These are phyloP conservation scores for Amblyteles armatorius DNA, from an alignment of 2,888 invertebrate species.

Conservation along the genomic window DNA sequence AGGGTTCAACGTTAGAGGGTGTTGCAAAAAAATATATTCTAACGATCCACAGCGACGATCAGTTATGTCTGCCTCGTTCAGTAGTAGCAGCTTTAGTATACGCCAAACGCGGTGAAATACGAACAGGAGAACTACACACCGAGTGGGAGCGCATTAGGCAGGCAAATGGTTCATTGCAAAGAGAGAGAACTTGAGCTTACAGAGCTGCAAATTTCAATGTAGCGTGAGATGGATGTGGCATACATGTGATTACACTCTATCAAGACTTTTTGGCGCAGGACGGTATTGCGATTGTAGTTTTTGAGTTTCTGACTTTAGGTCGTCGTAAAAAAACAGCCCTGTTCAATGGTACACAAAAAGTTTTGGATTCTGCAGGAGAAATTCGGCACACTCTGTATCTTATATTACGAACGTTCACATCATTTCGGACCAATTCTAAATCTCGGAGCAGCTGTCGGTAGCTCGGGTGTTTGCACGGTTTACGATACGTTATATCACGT, in stretches of 20 bases:
- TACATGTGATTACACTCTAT: not conserved
- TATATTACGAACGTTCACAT: slow-evolving; percentile 31
- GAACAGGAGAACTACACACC: not conserved
- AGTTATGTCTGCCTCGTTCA: slow-evolving; percentile 13
- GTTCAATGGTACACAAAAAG: not conserved
- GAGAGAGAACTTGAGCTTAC: not conserved
- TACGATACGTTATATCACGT: not conserved
- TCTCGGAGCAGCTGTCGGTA: not conserved
- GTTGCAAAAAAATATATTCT: slow-evolving; percentile 12
- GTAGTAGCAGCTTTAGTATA: not conserved
- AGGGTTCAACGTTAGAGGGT: not conserved
- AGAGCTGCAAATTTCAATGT: not conserved
- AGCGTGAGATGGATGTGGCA: not conserved
- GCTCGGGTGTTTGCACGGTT: not conserved
- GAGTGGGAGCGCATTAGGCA: not conserved
- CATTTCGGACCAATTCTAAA: slow-evolving; percentile 36
- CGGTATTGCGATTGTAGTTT: not conserved
- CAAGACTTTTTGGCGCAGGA: not conserved
- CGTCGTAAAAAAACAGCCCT: too few relatives aligned
- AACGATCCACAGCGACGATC: slow-evolving; percentile 11
- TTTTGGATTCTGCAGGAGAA: not conserved
- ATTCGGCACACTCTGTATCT: slow-evolving; percentile 10
- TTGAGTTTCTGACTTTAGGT: not conserved
- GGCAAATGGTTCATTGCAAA: not conserved
- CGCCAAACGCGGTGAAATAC: slow-evolving; percentile 8